Percentiles rank a stretch among this genome's conserved stretches.
These are phyloP conservation scores for Amazona guildingii DNA, from an alignment of 2,113 vertebrate genomes.

Conservation along the genomic window DNA sequence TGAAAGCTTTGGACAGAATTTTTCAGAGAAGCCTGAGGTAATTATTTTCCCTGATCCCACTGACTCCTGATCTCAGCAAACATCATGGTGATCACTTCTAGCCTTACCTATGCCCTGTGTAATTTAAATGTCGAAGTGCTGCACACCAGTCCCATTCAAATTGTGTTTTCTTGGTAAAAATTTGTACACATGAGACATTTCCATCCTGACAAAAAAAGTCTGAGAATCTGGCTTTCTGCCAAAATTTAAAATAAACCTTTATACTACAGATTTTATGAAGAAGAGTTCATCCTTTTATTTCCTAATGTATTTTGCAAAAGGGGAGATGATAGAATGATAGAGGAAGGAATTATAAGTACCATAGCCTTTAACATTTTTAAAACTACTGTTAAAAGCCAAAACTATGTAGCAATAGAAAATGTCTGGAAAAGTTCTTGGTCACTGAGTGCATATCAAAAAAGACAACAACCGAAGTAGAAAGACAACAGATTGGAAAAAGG, in stretches of 20 bases:
- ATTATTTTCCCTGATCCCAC: not conserved
- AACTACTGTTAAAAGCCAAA: not conserved
- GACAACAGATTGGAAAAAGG: not conserved
- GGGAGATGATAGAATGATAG: not conserved
- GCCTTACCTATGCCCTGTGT: not conserved
- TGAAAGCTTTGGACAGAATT: not conserved
- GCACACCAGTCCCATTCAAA: not conserved
- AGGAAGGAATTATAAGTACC: not conserved
- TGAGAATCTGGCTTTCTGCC: not conserved
- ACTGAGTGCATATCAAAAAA: not conserved
- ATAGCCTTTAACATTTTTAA: not conserved
- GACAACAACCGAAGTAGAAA: not conserved
- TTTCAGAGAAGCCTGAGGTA: not conserved
- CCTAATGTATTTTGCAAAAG: not conserved
- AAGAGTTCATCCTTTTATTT: not conserved
- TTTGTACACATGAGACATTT: not conserved
- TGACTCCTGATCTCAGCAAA: not conserved
- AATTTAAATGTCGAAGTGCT: not conserved
- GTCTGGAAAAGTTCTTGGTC: not conserved
- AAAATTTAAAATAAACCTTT: not conserved
- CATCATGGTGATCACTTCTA: not conserved
- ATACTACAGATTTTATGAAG: not conserved
- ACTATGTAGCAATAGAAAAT: not conserved
- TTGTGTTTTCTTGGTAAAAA: not conserved
- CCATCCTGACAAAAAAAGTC: not conserved